These are phyloP conservation scores for Peromyscus aztecus DNA, from an alignment of 2,797 vertebrate species.

Conservation along the genomic window DNA sequence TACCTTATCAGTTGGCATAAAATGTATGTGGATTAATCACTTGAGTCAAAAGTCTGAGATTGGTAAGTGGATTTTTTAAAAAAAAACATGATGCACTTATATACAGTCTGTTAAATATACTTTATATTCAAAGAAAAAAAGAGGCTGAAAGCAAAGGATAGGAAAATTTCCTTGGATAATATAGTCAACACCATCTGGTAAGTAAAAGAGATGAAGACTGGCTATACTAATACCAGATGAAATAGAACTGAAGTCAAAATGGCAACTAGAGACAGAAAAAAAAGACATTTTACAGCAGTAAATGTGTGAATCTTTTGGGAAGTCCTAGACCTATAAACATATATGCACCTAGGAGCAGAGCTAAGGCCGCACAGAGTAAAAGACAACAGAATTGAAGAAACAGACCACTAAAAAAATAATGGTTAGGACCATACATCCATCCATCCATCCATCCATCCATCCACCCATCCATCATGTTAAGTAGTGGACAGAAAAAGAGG, in stretches of 20 bases:
- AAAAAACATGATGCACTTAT: neutral
- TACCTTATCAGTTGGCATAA: neutral
- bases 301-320: neutral
- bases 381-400: slow-evolving; percentile 20
- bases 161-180: neutral
- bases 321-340: neutral
- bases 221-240: neutral
- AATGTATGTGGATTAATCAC: slow-evolving; percentile 12
- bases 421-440: neutral
- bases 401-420: slow-evolving; percentile 21
- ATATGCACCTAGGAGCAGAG: neutral
- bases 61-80: neutral
- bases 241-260: neutral
- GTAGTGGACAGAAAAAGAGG: slow-evolving; percentile 9
- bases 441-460: too few species aligned
- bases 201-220: neutral
- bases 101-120: neutral
- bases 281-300: slow-evolving; percentile 1
- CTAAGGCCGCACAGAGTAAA: neutral
- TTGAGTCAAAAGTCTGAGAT: slow-evolving; percentile 22
- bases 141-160: slow-evolving; percentile 1
- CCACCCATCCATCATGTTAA: neutral
- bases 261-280: neutral
- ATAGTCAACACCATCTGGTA: neutral
- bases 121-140: slow-evolving; percentile 44